phyloP scores from a whole-genome alignment of 2,113 vertebrate genomes.

The Poeciliopsis occidentalis region DNA sequence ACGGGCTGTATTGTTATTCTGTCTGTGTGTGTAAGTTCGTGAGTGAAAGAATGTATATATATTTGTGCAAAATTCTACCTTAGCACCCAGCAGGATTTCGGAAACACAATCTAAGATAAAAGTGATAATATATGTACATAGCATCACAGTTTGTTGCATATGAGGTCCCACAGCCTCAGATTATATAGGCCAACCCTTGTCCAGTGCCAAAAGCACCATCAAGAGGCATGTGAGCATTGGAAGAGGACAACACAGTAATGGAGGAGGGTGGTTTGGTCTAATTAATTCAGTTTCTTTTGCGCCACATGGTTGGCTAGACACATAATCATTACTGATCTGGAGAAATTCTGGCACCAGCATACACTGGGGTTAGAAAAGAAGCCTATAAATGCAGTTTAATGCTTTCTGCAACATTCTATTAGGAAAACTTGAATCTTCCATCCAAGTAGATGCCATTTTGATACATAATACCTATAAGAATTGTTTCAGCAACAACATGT shows the following conservation, averaged over 20 bases:
- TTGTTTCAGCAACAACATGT: too few relatives aligned
- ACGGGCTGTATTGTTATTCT: conserved; percentile 46
- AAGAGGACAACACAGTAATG: background rate
- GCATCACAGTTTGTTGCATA: background rate
- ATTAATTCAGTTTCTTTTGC: background rate
- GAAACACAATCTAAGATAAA: conserved; percentile 34
- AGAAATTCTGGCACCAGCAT: background rate
- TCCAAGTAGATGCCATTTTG: background rate
- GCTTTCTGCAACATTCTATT: background rate
- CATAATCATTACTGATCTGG: background rate
- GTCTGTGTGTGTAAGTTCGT: conserved; percentile 4
- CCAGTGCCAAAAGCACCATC: conserved; percentile 14
- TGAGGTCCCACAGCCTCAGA: background rate
- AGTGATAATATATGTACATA: conserved; percentile 24
- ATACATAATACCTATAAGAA: background rate
- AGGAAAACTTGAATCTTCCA: background rate
- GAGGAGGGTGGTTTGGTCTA: background rate
- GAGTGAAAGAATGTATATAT: conserved; percentile 2
- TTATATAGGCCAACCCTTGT: background rate
- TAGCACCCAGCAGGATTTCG: conserved; percentile 9
- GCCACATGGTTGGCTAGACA: background rate
- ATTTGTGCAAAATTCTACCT: conserved; percentile 1
- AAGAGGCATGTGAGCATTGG: background rate
- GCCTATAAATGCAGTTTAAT: too few relatives aligned
- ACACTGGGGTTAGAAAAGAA: too few relatives aligned